Percentiles rank a stretch among this genome's conserved stretches.
phyloP scores from a whole-genome alignment of 2,797 vertebrate species.

The Enteromius fasciolatus region DNA sequence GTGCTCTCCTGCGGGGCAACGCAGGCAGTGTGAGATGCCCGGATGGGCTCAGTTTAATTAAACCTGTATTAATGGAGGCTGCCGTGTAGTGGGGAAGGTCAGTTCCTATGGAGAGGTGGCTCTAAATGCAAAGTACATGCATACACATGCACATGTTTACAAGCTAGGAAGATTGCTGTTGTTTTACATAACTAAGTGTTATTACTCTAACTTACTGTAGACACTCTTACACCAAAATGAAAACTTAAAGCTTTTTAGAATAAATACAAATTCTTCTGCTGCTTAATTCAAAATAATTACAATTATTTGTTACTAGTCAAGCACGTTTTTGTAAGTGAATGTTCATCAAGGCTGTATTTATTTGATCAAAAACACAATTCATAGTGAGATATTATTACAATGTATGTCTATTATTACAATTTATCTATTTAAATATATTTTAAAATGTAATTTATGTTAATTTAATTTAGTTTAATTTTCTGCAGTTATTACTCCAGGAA shows the following conservation, averaged over 20 bases:
- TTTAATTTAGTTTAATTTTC: neutral
- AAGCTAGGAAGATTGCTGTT: neutral
- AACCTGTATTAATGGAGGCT: constrained; percentile 71
- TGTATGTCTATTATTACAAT: too few species aligned
- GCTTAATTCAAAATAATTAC: neutral
- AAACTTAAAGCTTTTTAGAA: neutral
- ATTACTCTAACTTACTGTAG: neutral
- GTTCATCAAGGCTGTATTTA: neutral
- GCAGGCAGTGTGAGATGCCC: constrained; percentile 10
- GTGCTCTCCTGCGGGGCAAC: constrained; percentile 47
- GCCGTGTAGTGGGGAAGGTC: constrained; percentile 65
- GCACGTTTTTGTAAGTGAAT: neutral
- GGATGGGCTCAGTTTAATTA: constrained; percentile 71
- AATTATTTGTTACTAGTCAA: neutral
- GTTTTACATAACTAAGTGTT: neutral
- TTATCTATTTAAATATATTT: neutral
- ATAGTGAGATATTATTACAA: neutral
- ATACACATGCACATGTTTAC: neutral
- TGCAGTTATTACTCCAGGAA: neutral
- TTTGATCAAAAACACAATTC: neutral
- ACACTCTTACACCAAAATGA: neutral
- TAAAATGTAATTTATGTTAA: neutral
- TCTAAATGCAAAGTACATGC: constrained; percentile 32
- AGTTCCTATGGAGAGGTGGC: constrained; percentile 62
- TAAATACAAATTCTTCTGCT: neutral